Base-by-base conservation (phyloP, 2,888 invertebrate species). In the Ramazzottius varieornatus region DNA sequence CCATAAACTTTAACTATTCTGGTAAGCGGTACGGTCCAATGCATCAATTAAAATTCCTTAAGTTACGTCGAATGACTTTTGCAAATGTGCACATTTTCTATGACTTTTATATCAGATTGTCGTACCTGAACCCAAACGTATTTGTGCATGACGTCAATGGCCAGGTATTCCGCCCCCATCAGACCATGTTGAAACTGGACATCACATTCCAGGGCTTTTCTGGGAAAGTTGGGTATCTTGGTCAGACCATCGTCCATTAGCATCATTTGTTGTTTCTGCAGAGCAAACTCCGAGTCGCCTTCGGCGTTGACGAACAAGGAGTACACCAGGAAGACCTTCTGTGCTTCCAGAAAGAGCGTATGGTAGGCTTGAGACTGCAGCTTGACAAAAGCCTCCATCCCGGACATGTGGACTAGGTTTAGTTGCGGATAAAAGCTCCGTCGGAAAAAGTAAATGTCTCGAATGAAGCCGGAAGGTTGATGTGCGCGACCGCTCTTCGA, bases 191-290 rank as follows among this genome's bases (percentile, higher is more conserved):
- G 91, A 63, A 93, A 80, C 72, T 90, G 88, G 70, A 98, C 82
- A 75, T 98, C 94, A 0, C 93, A 87, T 77, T 99, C 98, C 0
- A 99, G 78, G 1, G 96, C 94, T 78, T 96, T 96, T 33, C 98
- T 82, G 0, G 98, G 98, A 75, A 99, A 99, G 0, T 96, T 89
- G 0, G 96, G 96, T 8, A 98, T 79, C 75, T 98, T 98, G 84
- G 94, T 93, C 8, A 99, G 80, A 76, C 99, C 98, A 73, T 99
- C 98, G 75, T 98, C 96, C 2, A 99, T 81, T 74, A 98, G 98
- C 1, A 94, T 92, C 1, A 98, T 94, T 69, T 96, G 82, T 78
- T 94, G 96, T 29, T 54, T 8, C 29, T 54, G 54, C 29, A 29
- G n/a, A 4, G 54, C 54, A 8, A 24, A 24, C 4, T 54, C 54